Evolutionary conservation across 2,888 invertebrate genomes (phyloP), one percentile per base, ranked within the genome.

Genomic region (Drosophila kanekoi): DNA sequence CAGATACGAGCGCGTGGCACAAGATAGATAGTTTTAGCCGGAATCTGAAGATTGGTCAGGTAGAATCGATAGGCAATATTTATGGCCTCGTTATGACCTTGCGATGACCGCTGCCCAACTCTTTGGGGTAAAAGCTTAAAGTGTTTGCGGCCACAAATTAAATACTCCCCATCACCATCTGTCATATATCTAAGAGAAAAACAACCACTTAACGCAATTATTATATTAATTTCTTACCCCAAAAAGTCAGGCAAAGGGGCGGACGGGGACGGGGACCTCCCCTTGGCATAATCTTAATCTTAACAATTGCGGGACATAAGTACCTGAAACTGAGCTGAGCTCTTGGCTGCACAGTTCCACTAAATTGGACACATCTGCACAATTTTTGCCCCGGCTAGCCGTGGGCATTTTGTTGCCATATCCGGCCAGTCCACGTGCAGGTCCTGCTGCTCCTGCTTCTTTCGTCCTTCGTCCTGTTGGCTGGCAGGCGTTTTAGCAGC

Each of bases 351-450:
- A 59, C 65, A 65, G 76, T 83, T 83, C 77, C 83, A 83, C 81
- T 86, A 83, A 84, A 84, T 86, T 84, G 83, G 87, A 81, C 87
- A 84, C 83, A 84, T 84, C 83, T 84, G 83, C 74, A 83, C 67
- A 62, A 72, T 83, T 86, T 83, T 79, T 47, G n/a, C 40, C 49
- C 54, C 18, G 9, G 5, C 18, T 37, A 57, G 57, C 44, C 59
- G 47, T 53, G 16, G 65, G 75, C 70, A 23, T 23, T 23, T 75
- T 74, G 65, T 74, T 62, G 53, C 41, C 16, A 52, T 44, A 58
- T 67, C 45, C 48, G 49, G 37, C 43, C 52, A 20, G 51, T 41
- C 57, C 56, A 37, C 41, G 11, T 49, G 57, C 66, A 58, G 51
- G 53, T 62, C 40, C 49, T 61, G 13, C 18, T 32, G n/a, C 18